Base-by-base conservation (phyloP, 2,888 invertebrate species). In the Brachyptera putata region DNA sequence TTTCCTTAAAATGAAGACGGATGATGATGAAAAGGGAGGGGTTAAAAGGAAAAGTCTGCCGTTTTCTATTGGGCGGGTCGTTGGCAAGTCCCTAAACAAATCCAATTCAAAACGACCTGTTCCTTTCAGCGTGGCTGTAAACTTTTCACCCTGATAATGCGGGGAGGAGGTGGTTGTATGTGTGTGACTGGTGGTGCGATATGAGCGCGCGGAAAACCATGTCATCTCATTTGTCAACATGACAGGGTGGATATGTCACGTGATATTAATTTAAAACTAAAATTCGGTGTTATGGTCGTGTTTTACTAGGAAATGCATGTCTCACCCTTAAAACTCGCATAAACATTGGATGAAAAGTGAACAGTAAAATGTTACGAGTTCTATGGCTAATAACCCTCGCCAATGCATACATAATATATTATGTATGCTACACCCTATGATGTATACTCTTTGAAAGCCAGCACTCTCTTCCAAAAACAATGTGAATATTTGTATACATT, bases 1-100 rank as follows among this genome's bases (percentile, higher is more conserved):
- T 57, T 37, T 41, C 36, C 56, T 56, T 34, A 37, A 57, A 62
- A 62, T 62, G 62, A 62, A 62, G 62, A 62, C 60, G 62, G 60
- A 62, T 62, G 62, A 62, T 62, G 62, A 62, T 60, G 62, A 39
- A 55, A 49, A 49, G 37, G 58, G 62, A 55, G 55, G 57, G 56
- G 57, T 25, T 34, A 60, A 57, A 56, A 55, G 60, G 57, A 24
- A 43, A 62, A 55, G 25, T 53, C 34, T 53, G 53, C 53, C 53
- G 30, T 34, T 50, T 50, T 26, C 50, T n/a, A 50, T 30, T 50
- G 50, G 53, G 36, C 53, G 53, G 53, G 22, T 36, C 53, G 53
- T 14, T 16, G 26, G 18, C 4, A 21, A 53, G 13, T 53, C 53
- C 53, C 39, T 53, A 61, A 58, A 43, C 61, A 61, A 61, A 61